Evolutionary conservation across 2,113 vertebrate genomes (phyloP).

Genomic region (Lagenorhynchus albirostris): DNA sequence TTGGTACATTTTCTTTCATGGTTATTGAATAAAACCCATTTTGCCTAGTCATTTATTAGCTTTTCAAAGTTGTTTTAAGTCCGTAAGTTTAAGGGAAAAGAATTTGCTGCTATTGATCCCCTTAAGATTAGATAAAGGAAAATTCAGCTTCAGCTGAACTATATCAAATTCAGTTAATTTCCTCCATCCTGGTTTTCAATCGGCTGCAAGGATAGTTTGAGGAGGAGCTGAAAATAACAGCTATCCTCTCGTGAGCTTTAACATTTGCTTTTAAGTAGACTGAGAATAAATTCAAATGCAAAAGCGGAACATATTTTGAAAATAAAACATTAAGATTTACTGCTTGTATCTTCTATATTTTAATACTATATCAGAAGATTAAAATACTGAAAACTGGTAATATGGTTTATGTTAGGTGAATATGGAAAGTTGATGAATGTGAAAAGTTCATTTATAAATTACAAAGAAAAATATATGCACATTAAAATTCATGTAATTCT

Average conservation of each 20-base stretch:
- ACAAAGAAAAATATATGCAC: neutral
- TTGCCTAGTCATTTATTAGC: neutral
- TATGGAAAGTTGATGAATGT: neutral
- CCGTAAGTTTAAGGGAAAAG: neutral
- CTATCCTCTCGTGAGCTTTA: neutral
- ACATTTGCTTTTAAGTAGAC: neutral
- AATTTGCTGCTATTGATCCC: neutral
- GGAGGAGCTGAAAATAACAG: neutral
- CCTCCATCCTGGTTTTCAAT: neutral
- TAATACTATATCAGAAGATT: neutral
- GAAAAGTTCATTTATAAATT: neutral
- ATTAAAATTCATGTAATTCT: neutral
- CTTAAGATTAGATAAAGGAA: neutral
- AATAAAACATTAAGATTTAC: neutral
- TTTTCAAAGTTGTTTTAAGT: neutral
- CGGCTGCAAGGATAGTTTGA: neutral
- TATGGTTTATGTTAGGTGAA: neutral
- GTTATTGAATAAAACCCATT: neutral
- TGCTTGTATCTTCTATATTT: neutral
- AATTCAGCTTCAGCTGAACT: neutral
- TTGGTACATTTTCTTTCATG: neutral
- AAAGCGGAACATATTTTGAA: neutral
- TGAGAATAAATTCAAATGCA: neutral
- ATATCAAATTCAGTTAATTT: neutral
- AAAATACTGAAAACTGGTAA: neutral